These are phyloP conservation scores for Archivesica marissinica DNA, from an alignment of 1,140 invertebrate genomes.

Conservation along the genomic window DNA sequence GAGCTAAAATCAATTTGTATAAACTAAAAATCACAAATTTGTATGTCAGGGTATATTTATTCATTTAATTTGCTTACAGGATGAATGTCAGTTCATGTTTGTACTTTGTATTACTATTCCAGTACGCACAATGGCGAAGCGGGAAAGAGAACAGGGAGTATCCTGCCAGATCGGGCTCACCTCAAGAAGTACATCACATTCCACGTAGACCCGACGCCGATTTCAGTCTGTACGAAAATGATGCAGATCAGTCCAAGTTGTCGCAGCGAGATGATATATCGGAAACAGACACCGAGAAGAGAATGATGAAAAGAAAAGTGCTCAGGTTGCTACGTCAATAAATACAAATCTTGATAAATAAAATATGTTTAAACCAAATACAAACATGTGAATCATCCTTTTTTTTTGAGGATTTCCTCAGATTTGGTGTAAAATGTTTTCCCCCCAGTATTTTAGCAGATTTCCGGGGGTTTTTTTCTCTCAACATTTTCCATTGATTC, in stretches of 20 bases:
- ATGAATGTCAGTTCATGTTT: not conserved
- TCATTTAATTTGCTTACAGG: not conserved
- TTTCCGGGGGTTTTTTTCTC: too few relatives aligned
- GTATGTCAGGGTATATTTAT: not conserved
- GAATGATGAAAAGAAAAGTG: conserved; percentile 76
- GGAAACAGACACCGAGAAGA: conserved; percentile 73
- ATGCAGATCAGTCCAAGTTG: conserved; percentile 55
- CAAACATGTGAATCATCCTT: too few relatives aligned
- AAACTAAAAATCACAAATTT: too few relatives aligned
- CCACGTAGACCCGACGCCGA: conserved; percentile 46
- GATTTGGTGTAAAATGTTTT: too few relatives aligned
- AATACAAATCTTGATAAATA: too few relatives aligned
- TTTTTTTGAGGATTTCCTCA: too few relatives aligned
- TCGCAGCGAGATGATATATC: conserved; percentile 72
- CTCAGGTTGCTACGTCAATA: conserved; percentile 70
- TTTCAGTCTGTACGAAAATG: conserved; percentile 61
- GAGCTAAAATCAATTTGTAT: too few relatives aligned
- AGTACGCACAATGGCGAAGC: conserved; percentile 48
- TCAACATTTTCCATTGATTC: too few relatives aligned
- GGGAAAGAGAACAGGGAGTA: conserved; percentile 66
- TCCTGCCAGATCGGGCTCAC: conserved; percentile 14
- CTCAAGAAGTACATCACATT: conserved; percentile 51
- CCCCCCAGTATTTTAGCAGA: too few relatives aligned
- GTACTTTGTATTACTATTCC: too few relatives aligned
- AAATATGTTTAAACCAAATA: too few relatives aligned